phyloP scores from a whole-genome alignment of 1,140 invertebrate genomes.

The Trinorchestia longiramus region DNA sequence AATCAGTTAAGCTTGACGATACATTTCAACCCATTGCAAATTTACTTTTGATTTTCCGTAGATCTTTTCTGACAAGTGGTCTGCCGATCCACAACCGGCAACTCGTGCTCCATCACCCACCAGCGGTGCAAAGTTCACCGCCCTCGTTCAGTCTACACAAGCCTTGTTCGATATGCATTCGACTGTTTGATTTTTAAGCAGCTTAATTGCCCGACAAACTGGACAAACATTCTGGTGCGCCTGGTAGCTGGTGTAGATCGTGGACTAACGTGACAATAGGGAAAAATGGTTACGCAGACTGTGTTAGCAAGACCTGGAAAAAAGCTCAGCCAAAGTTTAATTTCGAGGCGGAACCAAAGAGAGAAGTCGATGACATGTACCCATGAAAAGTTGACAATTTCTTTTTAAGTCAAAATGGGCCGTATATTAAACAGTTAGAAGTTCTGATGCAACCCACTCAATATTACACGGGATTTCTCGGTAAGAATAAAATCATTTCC shows the following conservation, averaged over 20 bases:
- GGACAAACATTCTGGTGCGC: too few species aligned
- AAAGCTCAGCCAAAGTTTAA: too few species aligned
- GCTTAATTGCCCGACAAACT: not conserved
- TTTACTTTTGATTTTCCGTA: not conserved
- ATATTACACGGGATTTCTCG: too few species aligned
- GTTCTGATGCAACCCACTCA: too few species aligned
- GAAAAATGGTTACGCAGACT: not conserved
- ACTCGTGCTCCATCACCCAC: not conserved
- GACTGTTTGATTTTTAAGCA: not conserved
- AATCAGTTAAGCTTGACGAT: not conserved
- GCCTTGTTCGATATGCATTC: not conserved
- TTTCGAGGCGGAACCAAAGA: too few species aligned
- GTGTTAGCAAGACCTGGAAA: not conserved
- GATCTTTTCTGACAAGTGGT: not conserved
- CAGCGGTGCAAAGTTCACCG: not conserved
- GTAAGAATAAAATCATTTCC: too few species aligned
- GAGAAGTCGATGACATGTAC: too few species aligned
- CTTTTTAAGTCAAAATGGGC: too few species aligned
- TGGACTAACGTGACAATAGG: not conserved
- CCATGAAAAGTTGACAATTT: too few species aligned
- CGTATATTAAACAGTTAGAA: too few species aligned
- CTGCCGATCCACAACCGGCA: not conserved
- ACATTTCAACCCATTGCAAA: not conserved
- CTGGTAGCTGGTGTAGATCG: not conserved
- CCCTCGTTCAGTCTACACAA: not conserved